Conservation (phyloP, 2,888 invertebrate genomes). For the Lasioglossum marginatum region DNA sequence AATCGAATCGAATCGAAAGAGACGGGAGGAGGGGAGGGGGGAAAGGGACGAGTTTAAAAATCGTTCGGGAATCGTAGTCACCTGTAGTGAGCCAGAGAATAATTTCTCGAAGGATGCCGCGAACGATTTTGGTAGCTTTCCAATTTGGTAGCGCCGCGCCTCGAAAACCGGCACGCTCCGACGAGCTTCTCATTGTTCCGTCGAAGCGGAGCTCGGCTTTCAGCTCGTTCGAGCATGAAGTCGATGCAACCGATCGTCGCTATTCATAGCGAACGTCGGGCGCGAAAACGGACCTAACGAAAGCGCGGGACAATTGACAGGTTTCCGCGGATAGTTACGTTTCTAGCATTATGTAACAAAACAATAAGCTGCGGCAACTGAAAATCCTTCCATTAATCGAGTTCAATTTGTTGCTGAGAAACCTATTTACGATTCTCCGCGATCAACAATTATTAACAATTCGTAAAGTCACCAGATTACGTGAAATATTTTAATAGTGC, state of each 20-base stretch:
- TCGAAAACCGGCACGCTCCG: conserved; percentile 49
- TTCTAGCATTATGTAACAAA: conserved; percentile 4
- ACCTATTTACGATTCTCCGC: neutral
- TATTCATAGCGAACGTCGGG: conserved; percentile 40
- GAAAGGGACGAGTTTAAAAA: neutral
- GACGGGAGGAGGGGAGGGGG: too few species aligned
- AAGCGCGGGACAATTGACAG: conserved; percentile 2
- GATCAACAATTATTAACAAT: neutral
- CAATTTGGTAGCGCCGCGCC: conserved; percentile 40
- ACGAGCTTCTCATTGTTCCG: conserved; percentile 49
- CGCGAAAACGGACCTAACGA: conserved; percentile 18
- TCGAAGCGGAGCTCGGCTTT: conserved; percentile 31
- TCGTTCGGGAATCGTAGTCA: conserved; percentile 2
- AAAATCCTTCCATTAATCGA: neutral
- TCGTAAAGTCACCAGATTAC: neutral
- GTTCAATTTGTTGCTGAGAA: neutral
- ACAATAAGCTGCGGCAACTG: neutral
- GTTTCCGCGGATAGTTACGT: neutral
- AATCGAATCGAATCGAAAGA: neutral
- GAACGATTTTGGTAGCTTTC: conserved; percentile 51
- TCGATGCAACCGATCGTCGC: conserved; percentile 51
- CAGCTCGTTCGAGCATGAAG: conserved; percentile 47
- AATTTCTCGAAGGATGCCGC: conserved; percentile 50
- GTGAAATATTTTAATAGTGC: neutral
- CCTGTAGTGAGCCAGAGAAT: conserved; percentile 16